Conservation (phyloP, 2,797 vertebrate genomes). For the Gambusia yucatana region DNA sequence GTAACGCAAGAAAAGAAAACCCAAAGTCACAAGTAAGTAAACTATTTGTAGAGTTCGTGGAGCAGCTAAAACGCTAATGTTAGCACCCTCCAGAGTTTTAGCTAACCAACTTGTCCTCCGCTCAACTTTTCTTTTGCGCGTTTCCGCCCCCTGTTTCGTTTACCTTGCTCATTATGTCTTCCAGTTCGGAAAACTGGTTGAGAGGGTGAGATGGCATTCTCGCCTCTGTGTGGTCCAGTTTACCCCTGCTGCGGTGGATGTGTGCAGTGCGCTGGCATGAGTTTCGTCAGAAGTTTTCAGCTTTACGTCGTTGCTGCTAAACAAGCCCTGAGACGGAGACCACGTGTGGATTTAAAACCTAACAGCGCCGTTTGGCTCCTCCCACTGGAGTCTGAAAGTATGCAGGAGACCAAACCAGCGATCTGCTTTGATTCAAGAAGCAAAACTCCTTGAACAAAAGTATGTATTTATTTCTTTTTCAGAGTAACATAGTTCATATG, state of each 20-base stretch:
- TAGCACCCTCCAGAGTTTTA: neutral
- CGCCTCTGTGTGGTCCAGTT: slow-evolving; percentile 41
- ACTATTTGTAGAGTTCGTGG: neutral
- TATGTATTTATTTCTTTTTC: neutral
- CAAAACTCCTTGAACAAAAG: neutral
- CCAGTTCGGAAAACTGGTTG: slow-evolving; percentile 67
- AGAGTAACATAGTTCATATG: neutral
- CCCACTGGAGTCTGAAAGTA: slow-evolving; percentile 45
- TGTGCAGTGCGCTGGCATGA: slow-evolving; percentile 54
- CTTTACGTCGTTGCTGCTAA: slow-evolving; percentile 39
- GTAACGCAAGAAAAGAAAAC: neutral
- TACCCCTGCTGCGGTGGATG: slow-evolving; percentile 48
- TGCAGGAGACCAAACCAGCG: neutral
- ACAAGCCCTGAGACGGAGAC: slow-evolving; percentile 52
- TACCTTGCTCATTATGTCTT: slow-evolving; percentile 77
- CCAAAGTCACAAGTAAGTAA: neutral
- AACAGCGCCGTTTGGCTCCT: slow-evolving; percentile 53
- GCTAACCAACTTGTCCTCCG: slow-evolving; percentile 45
- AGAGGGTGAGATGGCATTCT: slow-evolving; percentile 69
- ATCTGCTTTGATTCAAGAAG: neutral
- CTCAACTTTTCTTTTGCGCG: slow-evolving; percentile 41
- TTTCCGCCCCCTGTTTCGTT: neutral
- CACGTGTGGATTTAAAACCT: slow-evolving; percentile 78
- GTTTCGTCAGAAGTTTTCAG: slow-evolving; percentile 64
- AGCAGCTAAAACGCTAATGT: slow-evolving; percentile 49